Evolutionary conservation across 1,140 invertebrate species (phyloP).

Genomic region (Nomia melanderi): DNA sequence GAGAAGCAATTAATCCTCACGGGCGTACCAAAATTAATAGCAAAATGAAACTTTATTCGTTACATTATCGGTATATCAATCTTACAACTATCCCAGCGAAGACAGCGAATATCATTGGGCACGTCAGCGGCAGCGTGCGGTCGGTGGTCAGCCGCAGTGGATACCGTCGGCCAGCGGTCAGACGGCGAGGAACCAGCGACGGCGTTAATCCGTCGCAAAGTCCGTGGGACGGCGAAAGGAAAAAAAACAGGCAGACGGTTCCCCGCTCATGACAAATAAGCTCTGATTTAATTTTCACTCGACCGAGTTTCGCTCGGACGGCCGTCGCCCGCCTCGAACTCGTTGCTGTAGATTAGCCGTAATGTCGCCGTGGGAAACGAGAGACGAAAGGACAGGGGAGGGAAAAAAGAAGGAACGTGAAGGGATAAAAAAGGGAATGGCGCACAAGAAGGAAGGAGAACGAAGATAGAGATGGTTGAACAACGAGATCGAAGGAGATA

Average conservation of each 20-base stretch:
- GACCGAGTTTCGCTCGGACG: constrained; percentile 59
- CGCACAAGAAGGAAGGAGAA: background rate
- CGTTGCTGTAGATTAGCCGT: constrained; percentile 73
- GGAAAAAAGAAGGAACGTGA: background rate
- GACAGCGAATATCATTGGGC: background rate
- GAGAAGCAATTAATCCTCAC: too few relatives aligned
- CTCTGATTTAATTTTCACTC: constrained; percentile 76
- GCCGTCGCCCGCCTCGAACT: constrained; percentile 50
- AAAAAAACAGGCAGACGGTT: constrained; percentile 62
- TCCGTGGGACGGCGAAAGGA: constrained; percentile 59
- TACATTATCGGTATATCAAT: background rate
- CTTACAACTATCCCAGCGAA: background rate
- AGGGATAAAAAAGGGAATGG: background rate
- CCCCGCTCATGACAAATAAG: constrained; percentile 74
- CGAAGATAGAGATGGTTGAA: background rate
- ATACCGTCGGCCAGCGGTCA: constrained; percentile 55
- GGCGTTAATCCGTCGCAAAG: constrained; percentile 69
- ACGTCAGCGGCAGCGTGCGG: background rate
- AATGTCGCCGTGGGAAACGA: constrained; percentile 59
- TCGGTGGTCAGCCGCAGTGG: constrained; percentile 50
- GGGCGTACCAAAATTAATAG: background rate
- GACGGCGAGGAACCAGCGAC: constrained; percentile 58
- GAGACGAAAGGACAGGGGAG: background rate
- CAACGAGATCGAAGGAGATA: constrained; percentile 22
- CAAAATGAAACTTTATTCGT: background rate